These are phyloP conservation scores for Heliconius ismenius DNA, from an alignment of 2,888 invertebrate species.

Conservation along the genomic window DNA sequence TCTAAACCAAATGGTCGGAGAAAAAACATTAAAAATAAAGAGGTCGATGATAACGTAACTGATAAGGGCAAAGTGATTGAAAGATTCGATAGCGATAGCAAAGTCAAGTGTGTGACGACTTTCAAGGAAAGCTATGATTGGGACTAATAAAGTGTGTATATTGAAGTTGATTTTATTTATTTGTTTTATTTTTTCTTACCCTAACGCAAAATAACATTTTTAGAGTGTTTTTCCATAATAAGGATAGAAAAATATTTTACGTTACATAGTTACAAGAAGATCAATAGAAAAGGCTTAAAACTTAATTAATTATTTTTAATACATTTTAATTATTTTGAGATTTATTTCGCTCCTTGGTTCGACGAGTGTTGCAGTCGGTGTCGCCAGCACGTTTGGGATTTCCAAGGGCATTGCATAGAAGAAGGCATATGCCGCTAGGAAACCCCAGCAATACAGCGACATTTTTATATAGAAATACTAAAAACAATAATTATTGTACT, in stretches of 20 bases:
- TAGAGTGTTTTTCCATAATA: too few species aligned
- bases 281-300: too few species aligned
- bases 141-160: conserved; percentile 57
- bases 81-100: conserved; percentile 57
- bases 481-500: neutral
- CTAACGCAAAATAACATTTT: too few species aligned
- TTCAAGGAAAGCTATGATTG: conserved; percentile 75
- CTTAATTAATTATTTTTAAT: too few species aligned
- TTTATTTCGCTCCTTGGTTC: neutral
- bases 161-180: conserved; percentile 27
- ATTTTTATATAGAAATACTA: neutral
- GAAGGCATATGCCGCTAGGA: conserved; percentile 90
- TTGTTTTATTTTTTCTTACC: conserved; percentile 37
- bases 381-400: conserved; percentile 89
- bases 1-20: conserved; percentile 57
- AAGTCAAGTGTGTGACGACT: conserved; percentile 60
- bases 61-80: conserved; percentile 49
- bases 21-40: conserved; percentile 44
- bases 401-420: conserved; percentile 90
- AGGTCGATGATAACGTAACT: conserved; percentile 31
- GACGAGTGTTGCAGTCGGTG: conserved; percentile 38
- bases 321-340: too few species aligned
- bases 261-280: too few species aligned
- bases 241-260: too few species aligned
- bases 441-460: conserved; percentile 89